Percentiles rank a stretch among this genome's conserved stretches.
Evolutionary conservation across 2,797 vertebrate species (phyloP).

Genomic region (Cuniculus paca): DNA sequence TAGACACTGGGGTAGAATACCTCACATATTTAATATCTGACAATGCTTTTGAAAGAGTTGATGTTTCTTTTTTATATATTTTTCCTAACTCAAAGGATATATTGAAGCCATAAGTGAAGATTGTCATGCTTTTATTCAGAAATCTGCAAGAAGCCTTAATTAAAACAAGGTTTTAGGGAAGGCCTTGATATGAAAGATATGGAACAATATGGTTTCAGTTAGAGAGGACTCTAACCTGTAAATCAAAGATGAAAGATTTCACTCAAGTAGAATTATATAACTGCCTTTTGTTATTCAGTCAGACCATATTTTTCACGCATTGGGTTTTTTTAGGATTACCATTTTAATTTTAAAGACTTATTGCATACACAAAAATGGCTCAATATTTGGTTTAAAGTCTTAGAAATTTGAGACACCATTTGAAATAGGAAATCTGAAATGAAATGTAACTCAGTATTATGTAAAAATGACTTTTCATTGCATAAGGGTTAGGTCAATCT

Average conservation of each 20-base stretch:
- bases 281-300: constrained; percentile 91
- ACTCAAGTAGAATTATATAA: constrained; percentile 93
- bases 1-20: constrained; percentile 81
- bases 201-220: constrained; percentile 90
- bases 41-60: constrained; percentile 87
- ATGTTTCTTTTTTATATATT: constrained; percentile 87
- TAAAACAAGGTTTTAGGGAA: constrained; percentile 90
- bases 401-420: constrained; percentile 88
- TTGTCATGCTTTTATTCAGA: constrained; percentile 89
- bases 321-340: constrained; percentile 90
- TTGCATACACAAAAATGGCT: constrained; percentile 87
- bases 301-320: constrained; percentile 88
- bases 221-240: constrained; percentile 90
- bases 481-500: constrained; percentile 82
- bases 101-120: constrained; percentile 93
- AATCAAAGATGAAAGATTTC: constrained; percentile 92
- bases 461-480: constrained; percentile 86
- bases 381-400: constrained; percentile 84
- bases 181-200: constrained; percentile 90
- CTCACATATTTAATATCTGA: constrained; percentile 86
- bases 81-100: constrained; percentile 89
- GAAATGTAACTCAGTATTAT: constrained; percentile 86
- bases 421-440: constrained; percentile 88
- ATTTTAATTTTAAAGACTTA: constrained; percentile 91
- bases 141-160: constrained; percentile 91